phyloP scores from a whole-genome alignment of 2,888 invertebrate species.

The Melieria picta region DNA sequence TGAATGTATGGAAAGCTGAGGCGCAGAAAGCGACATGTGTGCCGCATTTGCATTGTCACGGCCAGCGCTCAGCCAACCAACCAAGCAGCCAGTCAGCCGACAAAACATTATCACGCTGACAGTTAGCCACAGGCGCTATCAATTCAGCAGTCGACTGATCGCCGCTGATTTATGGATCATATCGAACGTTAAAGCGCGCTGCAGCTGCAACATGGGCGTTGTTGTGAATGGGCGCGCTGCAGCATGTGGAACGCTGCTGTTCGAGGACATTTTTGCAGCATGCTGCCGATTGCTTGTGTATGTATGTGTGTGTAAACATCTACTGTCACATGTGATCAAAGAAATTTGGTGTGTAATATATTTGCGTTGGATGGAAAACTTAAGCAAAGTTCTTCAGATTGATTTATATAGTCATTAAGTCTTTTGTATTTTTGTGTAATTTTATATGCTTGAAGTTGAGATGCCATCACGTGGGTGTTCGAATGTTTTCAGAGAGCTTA shows the following conservation, averaged over 20 bases:
- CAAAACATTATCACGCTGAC: too few species aligned
- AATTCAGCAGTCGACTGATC: constrained; percentile 2
- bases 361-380: neutral
- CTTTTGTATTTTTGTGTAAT: neutral
- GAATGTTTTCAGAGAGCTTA: too few species aligned
- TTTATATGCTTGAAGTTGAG: constrained; percentile 5
- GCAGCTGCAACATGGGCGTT: constrained; percentile 7
- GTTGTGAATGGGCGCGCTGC: too few species aligned
- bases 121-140: too few species aligned
- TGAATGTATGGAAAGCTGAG: too few species aligned
- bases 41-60: constrained; percentile 21
- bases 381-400: too few species aligned
- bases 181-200: constrained; percentile 25
- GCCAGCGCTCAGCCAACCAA: neutral
- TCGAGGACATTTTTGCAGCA: neutral
- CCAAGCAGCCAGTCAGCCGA: too few species aligned
- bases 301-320: too few species aligned
- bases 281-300: neutral
- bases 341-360: constrained; percentile 15
- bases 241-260: neutral
- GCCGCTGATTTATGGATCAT: constrained; percentile 32
- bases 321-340: neutral
- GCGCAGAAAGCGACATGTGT: neutral
- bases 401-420: too few species aligned
- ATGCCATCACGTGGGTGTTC: too few species aligned